phyloP scores from a whole-genome alignment of 2,113 vertebrate genomes.

The Equus przewalskii region DNA sequence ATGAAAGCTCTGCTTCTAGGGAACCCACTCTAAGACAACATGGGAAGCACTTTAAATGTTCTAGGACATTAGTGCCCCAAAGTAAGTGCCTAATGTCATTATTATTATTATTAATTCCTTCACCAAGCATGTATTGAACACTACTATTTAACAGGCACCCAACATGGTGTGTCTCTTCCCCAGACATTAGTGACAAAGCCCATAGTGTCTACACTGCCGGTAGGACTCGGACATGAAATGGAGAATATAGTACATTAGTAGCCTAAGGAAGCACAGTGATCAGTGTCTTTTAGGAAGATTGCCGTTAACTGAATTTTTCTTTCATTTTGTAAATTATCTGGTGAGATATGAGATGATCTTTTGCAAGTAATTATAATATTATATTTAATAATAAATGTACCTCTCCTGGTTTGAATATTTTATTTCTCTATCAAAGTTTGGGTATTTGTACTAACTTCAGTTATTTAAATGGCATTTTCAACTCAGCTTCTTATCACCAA shows the following conservation, averaged over 20 bases:
- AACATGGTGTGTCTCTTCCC: not conserved
- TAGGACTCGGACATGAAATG: not conserved
- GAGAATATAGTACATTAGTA: not conserved
- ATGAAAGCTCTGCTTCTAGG: not conserved
- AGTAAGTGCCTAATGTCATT: not conserved
- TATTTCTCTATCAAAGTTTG: not conserved
- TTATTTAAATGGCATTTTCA: constrained; percentile 49
- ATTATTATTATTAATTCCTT: not conserved
- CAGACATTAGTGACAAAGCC: not conserved
- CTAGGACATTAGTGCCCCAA: not conserved
- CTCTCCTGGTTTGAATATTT: not conserved
- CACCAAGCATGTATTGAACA: not conserved
- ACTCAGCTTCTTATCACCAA: constrained; percentile 2
- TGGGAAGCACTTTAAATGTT: not conserved
- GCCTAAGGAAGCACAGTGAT: accelerated
- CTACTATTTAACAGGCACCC: not conserved
- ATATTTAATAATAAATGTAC: not conserved
- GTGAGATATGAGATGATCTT: not conserved
- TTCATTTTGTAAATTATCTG: not conserved
- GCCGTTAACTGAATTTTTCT: not conserved
- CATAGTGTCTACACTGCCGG: accelerated
- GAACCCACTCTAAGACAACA: no score
- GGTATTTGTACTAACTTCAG: not conserved
- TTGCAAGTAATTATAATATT: constrained; percentile 22
- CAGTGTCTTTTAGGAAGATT: not conserved